Percentiles rank a stretch among this genome's conserved stretches.
Evolutionary conservation across 2,888 invertebrate species (phyloP).

Genomic region (Apamea anceps): DNA sequence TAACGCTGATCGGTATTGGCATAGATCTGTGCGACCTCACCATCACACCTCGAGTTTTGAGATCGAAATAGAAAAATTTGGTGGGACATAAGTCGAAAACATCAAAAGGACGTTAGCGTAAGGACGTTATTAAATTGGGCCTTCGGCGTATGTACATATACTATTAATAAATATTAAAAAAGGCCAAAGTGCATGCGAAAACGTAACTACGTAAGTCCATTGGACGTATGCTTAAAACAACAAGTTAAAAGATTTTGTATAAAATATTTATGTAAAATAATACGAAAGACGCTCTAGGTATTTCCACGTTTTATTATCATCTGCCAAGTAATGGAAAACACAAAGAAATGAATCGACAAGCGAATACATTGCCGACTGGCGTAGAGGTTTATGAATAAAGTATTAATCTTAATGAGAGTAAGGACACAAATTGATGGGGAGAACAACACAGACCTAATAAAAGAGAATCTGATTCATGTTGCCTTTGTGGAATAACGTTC

Average conservation of each 20-base stretch:
- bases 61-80: neutral
- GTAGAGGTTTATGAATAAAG: constrained; percentile 65
- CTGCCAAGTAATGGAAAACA: constrained; percentile 26
- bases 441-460: constrained; percentile 71
- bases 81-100: neutral
- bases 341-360: constrained; percentile 49
- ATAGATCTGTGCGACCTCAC: neutral
- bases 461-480: constrained; percentile 74
- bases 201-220: neutral
- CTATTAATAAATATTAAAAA: neutral
- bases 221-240: neutral
- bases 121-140: neutral
- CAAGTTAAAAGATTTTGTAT: neutral
- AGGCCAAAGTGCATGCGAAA: constrained; percentile 4
- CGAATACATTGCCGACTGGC: constrained; percentile 41
- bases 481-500: constrained; percentile 73
- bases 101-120: too few relatives aligned
- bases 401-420: constrained; percentile 69
- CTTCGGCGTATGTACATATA: neutral
- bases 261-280: constrained; percentile 12
- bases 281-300: neutral
- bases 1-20: constrained; percentile 11
- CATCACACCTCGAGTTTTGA: neutral
- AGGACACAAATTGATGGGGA: constrained; percentile 71
- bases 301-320: constrained; percentile 25